These are phyloP conservation scores for Plectrocnemia conspersa DNA, from an alignment of 1,140 invertebrate species.

Conservation along the genomic window DNA sequence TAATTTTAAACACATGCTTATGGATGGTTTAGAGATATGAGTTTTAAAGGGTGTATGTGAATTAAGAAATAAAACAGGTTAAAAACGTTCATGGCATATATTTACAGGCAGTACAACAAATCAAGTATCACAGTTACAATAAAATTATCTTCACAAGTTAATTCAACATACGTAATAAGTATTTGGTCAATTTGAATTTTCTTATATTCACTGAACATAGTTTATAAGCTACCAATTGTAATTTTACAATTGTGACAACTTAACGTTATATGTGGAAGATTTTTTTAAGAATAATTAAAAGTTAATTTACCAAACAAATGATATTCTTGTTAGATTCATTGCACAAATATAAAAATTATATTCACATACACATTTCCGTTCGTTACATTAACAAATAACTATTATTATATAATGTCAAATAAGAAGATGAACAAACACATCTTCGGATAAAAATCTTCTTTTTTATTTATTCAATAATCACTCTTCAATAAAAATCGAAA, in stretches of 20 bases:
- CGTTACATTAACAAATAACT: too few species aligned
- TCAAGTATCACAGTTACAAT: slow-evolving; percentile 37
- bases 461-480: slow-evolving; percentile 6
- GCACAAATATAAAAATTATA: too few species aligned
- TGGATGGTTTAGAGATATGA: slow-evolving; percentile 1
- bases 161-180: slow-evolving; percentile 36
- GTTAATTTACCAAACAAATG: too few species aligned
- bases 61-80: slow-evolving; percentile 21
- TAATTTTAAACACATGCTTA: too few species aligned
- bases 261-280: too few species aligned
- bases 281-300: too few species aligned
- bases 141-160: slow-evolving; percentile 37
- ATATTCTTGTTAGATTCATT: too few species aligned
- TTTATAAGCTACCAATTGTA: slow-evolving; percentile 33
- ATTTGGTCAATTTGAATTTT: slow-evolving; percentile 36
- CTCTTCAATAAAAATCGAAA: slow-evolving; percentile 13
- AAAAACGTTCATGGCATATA: slow-evolving; percentile 36
- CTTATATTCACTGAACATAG: slow-evolving; percentile 36
- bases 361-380: too few species aligned
- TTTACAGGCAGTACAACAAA: slow-evolving; percentile 37
- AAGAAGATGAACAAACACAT: too few species aligned
- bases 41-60: slow-evolving; percentile 5
- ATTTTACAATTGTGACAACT: too few species aligned
- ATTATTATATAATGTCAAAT: too few species aligned
- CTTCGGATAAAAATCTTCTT: slow-evolving; percentile 13